Evolutionary conservation across 2,797 vertebrate species (phyloP), one percentile per base, ranked within the genome.

Genomic region (Xenopus petersii): DNA sequence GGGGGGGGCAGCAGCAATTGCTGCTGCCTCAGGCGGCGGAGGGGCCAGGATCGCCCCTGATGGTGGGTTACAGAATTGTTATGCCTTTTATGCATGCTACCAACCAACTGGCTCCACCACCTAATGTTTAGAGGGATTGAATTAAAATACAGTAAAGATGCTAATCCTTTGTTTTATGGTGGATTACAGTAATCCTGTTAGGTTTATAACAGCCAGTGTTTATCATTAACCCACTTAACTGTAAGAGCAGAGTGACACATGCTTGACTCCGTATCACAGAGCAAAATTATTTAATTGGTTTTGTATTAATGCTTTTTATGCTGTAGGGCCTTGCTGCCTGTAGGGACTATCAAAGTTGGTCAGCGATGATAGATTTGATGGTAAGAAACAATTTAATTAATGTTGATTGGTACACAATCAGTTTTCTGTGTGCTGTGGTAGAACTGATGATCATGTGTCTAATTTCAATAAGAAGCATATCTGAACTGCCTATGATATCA

Each of bases 91-190:
- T 58, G 15, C 12, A 58, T 5, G 15, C 55, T 58, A 58, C 7
- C 12, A 58, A 58, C 55, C 4, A 17, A 58, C 55, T 58, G 55
- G 36, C 36, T 42, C 36, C 36, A 42, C 36, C 36, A 7, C 73
- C 13, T 67, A 56, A 36, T 58, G 26, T 21, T 48, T 60, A 12
- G 21, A 67, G 21, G 15, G 24, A 33, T 49, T 54, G 33, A 67
- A 55, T 67, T 24, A 33, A 33, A 55, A 68, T 64, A n/a, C 66
- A 55, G 73, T 56, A 47, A 68, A 46, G 15, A 26, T 55, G 47
- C 10, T 75, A 75, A 75, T 56, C 67, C 49, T 70, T 70, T 70
- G 67, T 70, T 69, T 63, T 56, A 75, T 69, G 49, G 49, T 51
- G 49, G 15, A 12, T 51, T 51, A 51, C 49, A 12, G 58, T 68